Conservation (phyloP, 2,113 vertebrate genomes). For the Lophotis ruficrista region DNA sequence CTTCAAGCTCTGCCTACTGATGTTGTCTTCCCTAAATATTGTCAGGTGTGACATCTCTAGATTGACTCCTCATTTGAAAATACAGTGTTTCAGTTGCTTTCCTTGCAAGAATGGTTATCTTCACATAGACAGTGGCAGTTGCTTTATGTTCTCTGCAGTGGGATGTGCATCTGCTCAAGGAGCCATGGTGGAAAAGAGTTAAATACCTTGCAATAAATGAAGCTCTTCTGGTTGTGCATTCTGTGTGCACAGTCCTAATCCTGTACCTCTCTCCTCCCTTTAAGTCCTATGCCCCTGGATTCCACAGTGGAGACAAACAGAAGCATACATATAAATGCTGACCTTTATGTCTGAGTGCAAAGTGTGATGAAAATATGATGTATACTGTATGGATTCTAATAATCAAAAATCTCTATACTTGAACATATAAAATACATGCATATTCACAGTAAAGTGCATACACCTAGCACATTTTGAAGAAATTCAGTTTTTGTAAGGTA, state of each 20-base stretch:
- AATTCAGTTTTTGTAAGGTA: constrained; percentile 23
- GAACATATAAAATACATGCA: neutral
- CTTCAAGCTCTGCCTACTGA: neutral
- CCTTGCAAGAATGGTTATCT: neutral
- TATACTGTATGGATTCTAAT: neutral
- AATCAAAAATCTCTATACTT: neutral
- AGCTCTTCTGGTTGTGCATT: neutral
- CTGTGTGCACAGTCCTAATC: neutral
- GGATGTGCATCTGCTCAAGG: neutral
- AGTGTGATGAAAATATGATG: neutral
- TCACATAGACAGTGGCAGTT: neutral
- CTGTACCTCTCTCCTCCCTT: neutral
- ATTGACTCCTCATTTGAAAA: neutral
- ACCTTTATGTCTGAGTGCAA: neutral
- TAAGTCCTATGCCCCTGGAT: neutral
- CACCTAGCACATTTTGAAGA: neutral
- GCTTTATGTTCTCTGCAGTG: neutral
- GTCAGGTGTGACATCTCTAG: neutral
- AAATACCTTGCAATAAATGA: neutral
- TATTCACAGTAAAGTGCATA: neutral
- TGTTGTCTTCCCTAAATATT: neutral
- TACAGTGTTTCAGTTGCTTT: neutral
- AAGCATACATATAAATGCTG: neutral
- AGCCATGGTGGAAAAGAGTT: neutral
- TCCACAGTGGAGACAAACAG: neutral